phyloP scores from a whole-genome alignment of 2,888 invertebrate species.

The Heliconius ismenius region DNA sequence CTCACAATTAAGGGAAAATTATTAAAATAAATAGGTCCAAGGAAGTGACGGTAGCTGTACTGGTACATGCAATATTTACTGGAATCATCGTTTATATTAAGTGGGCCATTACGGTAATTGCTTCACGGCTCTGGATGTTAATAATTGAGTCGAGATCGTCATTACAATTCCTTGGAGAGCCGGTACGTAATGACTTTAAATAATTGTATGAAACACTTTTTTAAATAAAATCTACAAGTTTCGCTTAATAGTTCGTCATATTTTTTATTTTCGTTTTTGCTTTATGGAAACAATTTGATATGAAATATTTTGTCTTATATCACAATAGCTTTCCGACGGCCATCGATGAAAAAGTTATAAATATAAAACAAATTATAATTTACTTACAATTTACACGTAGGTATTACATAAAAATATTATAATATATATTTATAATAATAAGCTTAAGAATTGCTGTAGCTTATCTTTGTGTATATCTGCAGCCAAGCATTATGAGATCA shows the following conservation, averaged over 20 bases:
- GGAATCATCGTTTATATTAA: slow-evolving; percentile 66
- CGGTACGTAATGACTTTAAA: slow-evolving; percentile 49
- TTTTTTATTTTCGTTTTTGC: background rate
- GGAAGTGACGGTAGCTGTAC: slow-evolving; percentile 65
- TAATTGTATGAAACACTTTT: slow-evolving; percentile 46
- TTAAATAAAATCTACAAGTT: slow-evolving; percentile 23
- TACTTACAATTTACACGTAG: background rate
- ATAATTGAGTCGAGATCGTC: slow-evolving; percentile 61
- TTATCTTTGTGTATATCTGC: slow-evolving; percentile 12
- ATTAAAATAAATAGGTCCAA: slow-evolving; percentile 67
- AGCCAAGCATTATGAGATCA: slow-evolving; percentile 34
- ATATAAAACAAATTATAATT: background rate
- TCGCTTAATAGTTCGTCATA: slow-evolving; percentile 3
- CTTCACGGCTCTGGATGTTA: slow-evolving; percentile 60
- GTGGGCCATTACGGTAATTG: slow-evolving; percentile 73
- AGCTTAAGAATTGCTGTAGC: background rate
- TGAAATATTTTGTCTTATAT: background rate
- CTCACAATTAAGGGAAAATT: slow-evolving; percentile 76
- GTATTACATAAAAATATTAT: too few species aligned
- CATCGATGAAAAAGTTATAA: background rate
- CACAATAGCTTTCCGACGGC: background rate
- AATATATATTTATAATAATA: slow-evolving; percentile 11
- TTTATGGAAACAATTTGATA: background rate
- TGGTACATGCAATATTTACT: slow-evolving; percentile 62
- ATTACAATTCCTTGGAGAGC: slow-evolving; percentile 55